Evolutionary conservation across 2,113 vertebrate species (phyloP).

Genomic region (Erpornis zantholeuca): DNA sequence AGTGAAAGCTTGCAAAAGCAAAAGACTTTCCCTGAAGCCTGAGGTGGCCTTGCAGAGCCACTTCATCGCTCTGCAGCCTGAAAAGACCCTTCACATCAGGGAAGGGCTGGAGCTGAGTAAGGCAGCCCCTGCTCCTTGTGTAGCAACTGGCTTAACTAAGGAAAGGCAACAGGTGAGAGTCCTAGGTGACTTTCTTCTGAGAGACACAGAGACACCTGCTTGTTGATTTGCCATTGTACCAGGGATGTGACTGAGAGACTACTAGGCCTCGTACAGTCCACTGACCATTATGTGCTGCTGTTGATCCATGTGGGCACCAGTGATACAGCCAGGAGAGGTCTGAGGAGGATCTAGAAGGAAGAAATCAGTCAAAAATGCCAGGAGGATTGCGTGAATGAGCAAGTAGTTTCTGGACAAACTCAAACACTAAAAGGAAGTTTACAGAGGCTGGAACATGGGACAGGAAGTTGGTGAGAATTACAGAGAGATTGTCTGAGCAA

Average conservation of each 20-base stretch:
- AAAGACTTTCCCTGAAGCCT: not conserved
- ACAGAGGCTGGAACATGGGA: not conserved
- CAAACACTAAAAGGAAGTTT: not conserved
- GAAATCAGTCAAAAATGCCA: not conserved
- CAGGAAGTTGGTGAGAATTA: not conserved
- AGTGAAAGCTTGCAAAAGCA: not conserved
- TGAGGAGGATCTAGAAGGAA: not conserved
- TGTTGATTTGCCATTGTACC: not conserved
- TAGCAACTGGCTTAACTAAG: fast-evolving
- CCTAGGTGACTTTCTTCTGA: not conserved
- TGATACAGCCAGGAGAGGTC: not conserved
- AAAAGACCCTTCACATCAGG: not conserved
- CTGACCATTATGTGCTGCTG: not conserved
- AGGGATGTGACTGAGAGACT: not conserved
- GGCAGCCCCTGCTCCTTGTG: too few species aligned
- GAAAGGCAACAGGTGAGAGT: not conserved
- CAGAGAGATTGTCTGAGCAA: not conserved
- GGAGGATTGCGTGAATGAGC: not conserved
- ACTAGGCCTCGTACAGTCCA: not conserved
- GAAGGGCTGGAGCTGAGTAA: not conserved
- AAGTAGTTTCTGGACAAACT: not conserved
- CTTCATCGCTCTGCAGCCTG: not conserved
- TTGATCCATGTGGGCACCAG: not conserved
- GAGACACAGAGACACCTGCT: fast-evolving
- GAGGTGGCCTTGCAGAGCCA: not conserved